Base-by-base conservation (phyloP, 2,113 vertebrate species). In the Crotalus horridus region DNA sequence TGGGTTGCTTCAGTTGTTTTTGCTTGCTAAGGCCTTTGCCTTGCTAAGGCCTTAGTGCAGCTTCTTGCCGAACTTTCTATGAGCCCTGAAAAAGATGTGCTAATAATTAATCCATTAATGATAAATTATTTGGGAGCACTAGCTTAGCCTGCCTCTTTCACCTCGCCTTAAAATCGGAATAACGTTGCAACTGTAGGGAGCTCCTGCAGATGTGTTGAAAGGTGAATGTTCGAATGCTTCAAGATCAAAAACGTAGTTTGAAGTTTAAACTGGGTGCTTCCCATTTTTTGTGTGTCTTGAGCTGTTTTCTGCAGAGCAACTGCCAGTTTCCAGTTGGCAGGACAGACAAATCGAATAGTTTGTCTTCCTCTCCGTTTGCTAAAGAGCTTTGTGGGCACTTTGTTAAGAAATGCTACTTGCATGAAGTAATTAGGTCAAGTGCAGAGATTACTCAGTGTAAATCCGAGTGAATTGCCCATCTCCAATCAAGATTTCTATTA, bases 361-460 rank as follows among this genome's bases (percentile, higher is more conserved):
- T 55, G 26, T 46, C 51, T 88, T 55, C 53, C 26, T 33, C 23
- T 55, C 86, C 23, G 1, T 46, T 20, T 1, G 29, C 54, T 33
- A 85, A 54, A 85, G n/a, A 53, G 85, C 69, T 69, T 51, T 21
- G 3, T 55, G 91, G 93, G 55, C 88, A 90, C 26, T 55, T 81
- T 56, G 91, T 33, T 59, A 89, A 54, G 55, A 48, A 89, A 59
- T 64, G 39, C 56, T 54, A 56, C 48, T 58, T 94, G 85, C n/a
- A 55, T 87, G 56, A 94, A 91, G 59, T 87, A 94, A 94, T 94
- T 90, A 91, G 93, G 93, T 94, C 93, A 94, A 94, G 93, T 87
- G 91, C 56, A 46, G 54, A 51, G 85, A 89, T 88, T 51, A 74
- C 74, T 15, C 17, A 23, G 87, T 29, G 4, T 54, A 86, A 94